A percentile compares a stretch with the other conserved stretches of the same genome.
phyloP scores from a whole-genome alignment of 2,797 vertebrate species.

The Girardinus metallicus region DNA sequence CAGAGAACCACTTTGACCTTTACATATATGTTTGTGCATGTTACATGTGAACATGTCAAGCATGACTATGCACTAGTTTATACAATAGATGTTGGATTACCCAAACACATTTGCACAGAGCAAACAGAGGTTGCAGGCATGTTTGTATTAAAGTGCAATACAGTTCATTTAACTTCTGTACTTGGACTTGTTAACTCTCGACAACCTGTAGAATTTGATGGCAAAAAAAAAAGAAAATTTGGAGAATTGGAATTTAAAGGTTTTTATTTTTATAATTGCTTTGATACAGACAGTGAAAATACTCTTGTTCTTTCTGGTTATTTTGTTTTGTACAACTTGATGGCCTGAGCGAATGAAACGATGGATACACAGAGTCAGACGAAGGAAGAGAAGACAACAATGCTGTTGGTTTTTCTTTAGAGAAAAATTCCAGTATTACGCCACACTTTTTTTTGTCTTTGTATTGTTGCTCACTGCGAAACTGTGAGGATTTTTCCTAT shows the following conservation, averaged over 20 bases:
- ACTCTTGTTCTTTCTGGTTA: slow-evolving; percentile 57
- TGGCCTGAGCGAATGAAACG: slow-evolving; percentile 33
- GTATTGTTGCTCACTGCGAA: slow-evolving; percentile 72
- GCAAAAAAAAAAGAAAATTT: slow-evolving; percentile 39
- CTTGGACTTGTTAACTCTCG: slow-evolving; percentile 67
- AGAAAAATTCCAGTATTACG: slow-evolving; percentile 66
- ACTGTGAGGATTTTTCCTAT: slow-evolving; percentile 80
- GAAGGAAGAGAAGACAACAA: slow-evolving; percentile 23
- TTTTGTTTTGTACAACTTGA: slow-evolving; percentile 68
- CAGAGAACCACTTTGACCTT: slow-evolving; percentile 57
- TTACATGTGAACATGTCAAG: slow-evolving; percentile 79
- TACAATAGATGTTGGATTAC: slow-evolving; percentile 66
- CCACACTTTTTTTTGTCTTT: slow-evolving; percentile 67
- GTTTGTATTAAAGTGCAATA: slow-evolving; percentile 62
- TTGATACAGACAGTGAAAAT: slow-evolving; percentile 82
- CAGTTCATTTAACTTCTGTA: slow-evolving; percentile 55
- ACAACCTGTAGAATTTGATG: slow-evolving; percentile 64
- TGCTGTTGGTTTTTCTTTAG: slow-evolving; percentile 42
- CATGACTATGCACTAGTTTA: slow-evolving; percentile 82
- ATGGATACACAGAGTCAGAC: slow-evolving; percentile 19
- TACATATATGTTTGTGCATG: slow-evolving; percentile 82
- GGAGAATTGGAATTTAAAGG: slow-evolving; percentile 67
- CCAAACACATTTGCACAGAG: slow-evolving; percentile 70
- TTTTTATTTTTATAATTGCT: slow-evolving; percentile 88
- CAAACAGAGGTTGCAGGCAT: slow-evolving; percentile 47